Evolutionary conservation across 2,113 vertebrate species (phyloP), one percentile per base, ranked within the genome.

Genomic region (Camelus dromedarius): DNA sequence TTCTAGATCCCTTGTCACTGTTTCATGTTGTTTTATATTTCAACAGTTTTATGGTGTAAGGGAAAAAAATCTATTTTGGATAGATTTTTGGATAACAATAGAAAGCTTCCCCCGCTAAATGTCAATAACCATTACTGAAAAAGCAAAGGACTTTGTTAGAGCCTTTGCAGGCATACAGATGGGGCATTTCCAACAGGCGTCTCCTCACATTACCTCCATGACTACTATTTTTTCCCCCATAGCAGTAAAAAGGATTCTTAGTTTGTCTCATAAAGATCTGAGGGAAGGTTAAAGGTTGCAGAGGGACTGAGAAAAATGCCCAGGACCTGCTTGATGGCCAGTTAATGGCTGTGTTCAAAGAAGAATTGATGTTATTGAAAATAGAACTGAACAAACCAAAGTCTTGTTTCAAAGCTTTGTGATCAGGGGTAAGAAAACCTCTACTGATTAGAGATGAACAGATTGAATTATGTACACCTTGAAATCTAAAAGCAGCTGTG

Each of bases 341-440:
- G 86, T 67, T 91, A 77, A 70, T 56, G 67, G 46, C 79, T 86
- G 4, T 84, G 50, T 75, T 96, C 22, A 64, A 77, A 92, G 89
- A 42, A 8, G 4, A 96, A 86, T 15, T 60, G 32, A 19, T 86
- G 38, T 77, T 72, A 54, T 16, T 82, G 60, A 95, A 66, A 90
- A 83, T 35, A 56, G 66, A 69, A 28, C 2, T 8, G 48, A 73
- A 30, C 20, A 73, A 60, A 52, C 46, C 75, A 42, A 79, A 95
- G 54, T 14, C 28, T 70, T 62, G 30, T 48, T 89, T 81, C 28
- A 67, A 85, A 72, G 67, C 48, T 77, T 66, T 70, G 48, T n/a
- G 42, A 56, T 69, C n/a, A 50, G 54, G 52, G 38, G 4, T 85
- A 54, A 83, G 79, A 89, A 77, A 80, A 22, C 3, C 19, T 66